Evolutionary conservation across 2,797 vertebrate genomes (phyloP).

Genomic region (Bradypus variegatus): DNA sequence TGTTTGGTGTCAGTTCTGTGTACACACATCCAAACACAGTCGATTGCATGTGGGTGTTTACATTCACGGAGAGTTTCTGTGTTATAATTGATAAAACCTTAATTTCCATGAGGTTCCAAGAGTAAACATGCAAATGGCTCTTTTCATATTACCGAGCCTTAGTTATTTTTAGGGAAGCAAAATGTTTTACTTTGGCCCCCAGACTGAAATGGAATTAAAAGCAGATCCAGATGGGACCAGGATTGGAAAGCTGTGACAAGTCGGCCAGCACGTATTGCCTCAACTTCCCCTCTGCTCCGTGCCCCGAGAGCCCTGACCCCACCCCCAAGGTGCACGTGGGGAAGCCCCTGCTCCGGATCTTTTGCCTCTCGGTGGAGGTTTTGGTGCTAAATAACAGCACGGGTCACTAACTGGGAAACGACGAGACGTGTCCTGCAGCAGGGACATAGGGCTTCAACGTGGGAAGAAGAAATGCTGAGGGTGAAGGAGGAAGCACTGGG

Average conservation of each 20-base stretch:
- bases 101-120: background rate
- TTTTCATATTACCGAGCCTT: background rate
- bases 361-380: too few relatives aligned
- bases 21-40: background rate
- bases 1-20: background rate
- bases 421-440: fast-evolving
- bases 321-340: too few relatives aligned
- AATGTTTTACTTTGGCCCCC: conserved; percentile 7
- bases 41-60: conserved; percentile 20
- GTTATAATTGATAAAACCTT: background rate
- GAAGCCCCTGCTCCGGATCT: too few relatives aligned
- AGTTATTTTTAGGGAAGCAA: background rate
- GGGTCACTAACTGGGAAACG: fast-evolving
- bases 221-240: background rate
- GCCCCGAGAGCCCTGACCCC: too few relatives aligned
- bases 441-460: fast-evolving
- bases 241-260: fast-evolving
- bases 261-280: too few relatives aligned
- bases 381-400: fast-evolving
- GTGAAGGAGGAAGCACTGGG: background rate
- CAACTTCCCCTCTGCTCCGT: too few relatives aligned
- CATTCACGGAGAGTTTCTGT: background rate
- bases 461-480: background rate
- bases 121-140: conserved; percentile 13
- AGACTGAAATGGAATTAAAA: background rate